phyloP scores from a whole-genome alignment of 2,888 invertebrate species.

The Helleia helle region DNA sequence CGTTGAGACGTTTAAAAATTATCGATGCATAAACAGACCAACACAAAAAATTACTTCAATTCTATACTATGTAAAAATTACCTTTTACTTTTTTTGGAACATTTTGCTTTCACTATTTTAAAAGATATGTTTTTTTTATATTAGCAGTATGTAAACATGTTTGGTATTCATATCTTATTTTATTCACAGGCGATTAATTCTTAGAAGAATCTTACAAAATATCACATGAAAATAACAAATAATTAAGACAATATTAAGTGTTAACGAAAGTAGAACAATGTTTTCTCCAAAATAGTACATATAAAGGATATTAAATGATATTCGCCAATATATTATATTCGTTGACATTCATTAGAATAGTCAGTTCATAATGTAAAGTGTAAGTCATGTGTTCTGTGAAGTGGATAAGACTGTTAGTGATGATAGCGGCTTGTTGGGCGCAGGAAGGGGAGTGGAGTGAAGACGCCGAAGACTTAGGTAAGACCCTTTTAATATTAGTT shows the following conservation, averaged over 20 bases:
- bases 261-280: no score
- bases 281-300: no score
- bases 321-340: not conserved
- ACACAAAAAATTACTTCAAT: no score
- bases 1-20: no score
- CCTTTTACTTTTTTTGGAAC: no score
- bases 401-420: slow-evolving; percentile 54
- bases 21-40: no score
- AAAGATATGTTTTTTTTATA: no score
- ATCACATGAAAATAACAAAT: not conserved
- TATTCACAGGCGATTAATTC: no score
- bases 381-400: slow-evolving; percentile 52
- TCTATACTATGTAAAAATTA: no score
- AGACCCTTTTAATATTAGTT: slow-evolving; percentile 26
- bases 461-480: slow-evolving; percentile 63
- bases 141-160: no score
- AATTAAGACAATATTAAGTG: not conserved
- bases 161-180: no score
- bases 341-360: slow-evolving; percentile 6
- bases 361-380: slow-evolving; percentile 22
- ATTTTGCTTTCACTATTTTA: no score
- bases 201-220: not conserved
- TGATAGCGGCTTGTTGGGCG: slow-evolving; percentile 61
- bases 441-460: slow-evolving; percentile 69
- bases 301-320: not conserved